These are phyloP conservation scores for Nycticorax nycticorax DNA, from an alignment of 2,113 vertebrate genomes.

Conservation along the genomic window DNA sequence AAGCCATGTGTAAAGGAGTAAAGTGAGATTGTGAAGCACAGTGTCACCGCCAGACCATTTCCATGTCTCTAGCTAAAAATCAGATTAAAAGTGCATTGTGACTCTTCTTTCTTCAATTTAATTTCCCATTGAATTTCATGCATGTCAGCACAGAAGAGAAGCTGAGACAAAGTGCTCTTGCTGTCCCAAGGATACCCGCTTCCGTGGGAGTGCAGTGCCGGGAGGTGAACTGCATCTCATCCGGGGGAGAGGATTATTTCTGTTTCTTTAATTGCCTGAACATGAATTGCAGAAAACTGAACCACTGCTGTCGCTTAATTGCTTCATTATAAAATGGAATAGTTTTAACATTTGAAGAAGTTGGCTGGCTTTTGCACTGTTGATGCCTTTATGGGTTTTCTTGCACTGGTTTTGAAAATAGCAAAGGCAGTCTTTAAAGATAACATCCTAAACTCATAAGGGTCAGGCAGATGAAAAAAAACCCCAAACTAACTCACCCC, in stretches of 20 bases:
- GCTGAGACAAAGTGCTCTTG: background rate
- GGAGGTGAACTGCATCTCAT: background rate
- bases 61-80: background rate
- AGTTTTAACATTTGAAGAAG: too few relatives aligned
- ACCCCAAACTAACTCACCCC: background rate
- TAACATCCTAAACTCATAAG: background rate
- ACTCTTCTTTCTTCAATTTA: background rate
- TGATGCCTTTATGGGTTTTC: background rate
- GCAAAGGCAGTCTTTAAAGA: too few relatives aligned
- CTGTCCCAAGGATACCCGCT: background rate
- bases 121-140: background rate
- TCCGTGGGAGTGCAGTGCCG: background rate
- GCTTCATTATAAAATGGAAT: background rate
- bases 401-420: background rate
- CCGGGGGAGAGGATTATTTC: background rate
- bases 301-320: background rate
- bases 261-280: background rate
- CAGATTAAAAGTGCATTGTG: background rate
- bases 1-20: background rate
- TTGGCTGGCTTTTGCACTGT: background rate
- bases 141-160: background rate
- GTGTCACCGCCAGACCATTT: background rate
- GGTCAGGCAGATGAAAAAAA: background rate
- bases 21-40: fast-evolving
- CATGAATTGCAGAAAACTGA: background rate